A percentile compares a stretch with the other conserved stretches of the same genome.
These are phyloP conservation scores for Paracanthobrama guichenoti DNA, from an alignment of 2,113 vertebrate genomes.

Conservation along the genomic window DNA sequence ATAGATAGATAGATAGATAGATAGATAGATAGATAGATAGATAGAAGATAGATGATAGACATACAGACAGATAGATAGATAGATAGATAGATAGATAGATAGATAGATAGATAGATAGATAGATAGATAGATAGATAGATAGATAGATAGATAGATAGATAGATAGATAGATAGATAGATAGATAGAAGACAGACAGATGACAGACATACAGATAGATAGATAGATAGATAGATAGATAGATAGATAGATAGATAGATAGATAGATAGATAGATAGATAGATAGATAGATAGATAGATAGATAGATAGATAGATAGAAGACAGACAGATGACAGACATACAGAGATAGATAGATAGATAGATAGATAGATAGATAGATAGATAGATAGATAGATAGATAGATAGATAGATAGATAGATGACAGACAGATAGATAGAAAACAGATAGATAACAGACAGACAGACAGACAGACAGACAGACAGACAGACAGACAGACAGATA, in stretches of 20 bases:
- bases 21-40: no score
- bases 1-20: conserved; percentile 15
- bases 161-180: not conserved
- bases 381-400: conserved; percentile 5
- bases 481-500: no score
- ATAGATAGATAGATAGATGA: not conserved
- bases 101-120: not conserved
- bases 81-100: not conserved
- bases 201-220: not conserved
- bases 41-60: not conserved
- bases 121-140: not conserved
- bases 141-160: conserved; percentile 24
- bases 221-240: not conserved
- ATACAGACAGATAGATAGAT: not conserved
- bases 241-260: no score
- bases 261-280: not conserved
- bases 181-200: no score
- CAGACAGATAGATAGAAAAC: conserved; percentile 16
- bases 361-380: not conserved
- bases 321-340: not conserved
- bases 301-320: not conserved
- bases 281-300: conserved; percentile 21
- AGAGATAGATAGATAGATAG: not conserved
- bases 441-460: no score
- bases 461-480: no score